Conservation (phyloP, 2,113 vertebrate species). For the Python bivittatus region DNA sequence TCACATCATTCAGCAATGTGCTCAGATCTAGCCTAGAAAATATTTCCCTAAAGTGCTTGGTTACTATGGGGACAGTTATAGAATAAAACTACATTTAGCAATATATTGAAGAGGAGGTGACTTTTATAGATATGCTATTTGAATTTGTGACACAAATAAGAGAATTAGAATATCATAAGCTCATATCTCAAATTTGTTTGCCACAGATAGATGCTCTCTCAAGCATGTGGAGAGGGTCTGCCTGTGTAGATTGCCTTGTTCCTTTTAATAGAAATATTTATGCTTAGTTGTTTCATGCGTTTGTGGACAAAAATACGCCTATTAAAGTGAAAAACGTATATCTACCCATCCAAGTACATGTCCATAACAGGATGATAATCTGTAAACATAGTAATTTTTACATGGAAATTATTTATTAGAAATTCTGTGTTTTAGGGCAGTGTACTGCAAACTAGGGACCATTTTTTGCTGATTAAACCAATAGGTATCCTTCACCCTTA, state of each 20-base stretch:
- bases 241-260: not conserved
- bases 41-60: slow-evolving; percentile 5
- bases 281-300: not conserved
- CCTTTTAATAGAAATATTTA: not conserved
- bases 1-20: slow-evolving; percentile 12
- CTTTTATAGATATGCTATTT: not conserved
- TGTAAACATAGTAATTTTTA: not conserved
- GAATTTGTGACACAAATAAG: not conserved
- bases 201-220: not conserved
- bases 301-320: not conserved
- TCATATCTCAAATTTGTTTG: not conserved
- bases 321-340: too few species aligned
- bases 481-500: not conserved
- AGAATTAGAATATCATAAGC: slow-evolving; percentile 1
- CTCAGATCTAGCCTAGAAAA: slow-evolving; percentile 21
- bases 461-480: not conserved
- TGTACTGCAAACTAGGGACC: not conserved
- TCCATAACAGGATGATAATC: not conserved
- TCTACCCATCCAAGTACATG: not conserved
- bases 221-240: not conserved
- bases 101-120: slow-evolving; percentile 13
- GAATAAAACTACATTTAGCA: slow-evolving; percentile 23
- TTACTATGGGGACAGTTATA: slow-evolving; percentile 29
- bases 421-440: not conserved
- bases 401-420: not conserved